These are phyloP conservation scores for Gallirallus australis DNA, from an alignment of 2,797 vertebrate species.

Conservation along the genomic window DNA sequence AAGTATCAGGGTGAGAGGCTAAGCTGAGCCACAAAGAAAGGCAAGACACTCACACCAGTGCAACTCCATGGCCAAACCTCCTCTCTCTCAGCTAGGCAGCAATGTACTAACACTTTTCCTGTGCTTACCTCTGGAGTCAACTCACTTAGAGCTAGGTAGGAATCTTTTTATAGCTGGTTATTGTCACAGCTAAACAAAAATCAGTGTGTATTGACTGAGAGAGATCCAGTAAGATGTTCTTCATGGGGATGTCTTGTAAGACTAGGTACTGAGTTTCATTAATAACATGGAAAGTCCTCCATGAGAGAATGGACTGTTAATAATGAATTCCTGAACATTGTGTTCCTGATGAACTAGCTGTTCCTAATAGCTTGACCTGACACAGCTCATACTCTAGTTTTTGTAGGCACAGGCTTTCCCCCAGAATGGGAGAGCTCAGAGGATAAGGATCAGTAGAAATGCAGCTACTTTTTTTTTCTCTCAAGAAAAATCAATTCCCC, in stretches of 20 bases:
- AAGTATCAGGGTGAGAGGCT: neutral
- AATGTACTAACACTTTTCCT: neutral
- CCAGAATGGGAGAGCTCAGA: neutral
- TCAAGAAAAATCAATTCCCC: slow-evolving; percentile 42
- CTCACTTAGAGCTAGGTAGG: neutral
- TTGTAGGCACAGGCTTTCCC: neutral
- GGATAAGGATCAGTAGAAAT: neutral
- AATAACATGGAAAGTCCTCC: neutral
- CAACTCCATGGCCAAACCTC: neutral
- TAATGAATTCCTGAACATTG: neutral
- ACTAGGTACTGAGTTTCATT: neutral
- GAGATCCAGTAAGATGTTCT: neutral
- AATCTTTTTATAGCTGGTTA: neutral
- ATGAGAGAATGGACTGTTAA: neutral
- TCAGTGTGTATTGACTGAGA: neutral
- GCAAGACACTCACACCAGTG: neutral
- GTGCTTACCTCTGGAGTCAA: neutral
- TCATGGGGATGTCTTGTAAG: neutral
- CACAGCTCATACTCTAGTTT: neutral
- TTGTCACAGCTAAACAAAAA: neutral
- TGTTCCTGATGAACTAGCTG: neutral
- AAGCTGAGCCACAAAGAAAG: neutral
- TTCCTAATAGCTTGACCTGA: neutral
- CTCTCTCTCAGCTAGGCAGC: fast-evolving
- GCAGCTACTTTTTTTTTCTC: neutral